A percentile compares a stretch with the other conserved stretches of the same genome.
Evolutionary conservation across 2,888 invertebrate genomes (phyloP).

Genomic region (Bombylius major): DNA sequence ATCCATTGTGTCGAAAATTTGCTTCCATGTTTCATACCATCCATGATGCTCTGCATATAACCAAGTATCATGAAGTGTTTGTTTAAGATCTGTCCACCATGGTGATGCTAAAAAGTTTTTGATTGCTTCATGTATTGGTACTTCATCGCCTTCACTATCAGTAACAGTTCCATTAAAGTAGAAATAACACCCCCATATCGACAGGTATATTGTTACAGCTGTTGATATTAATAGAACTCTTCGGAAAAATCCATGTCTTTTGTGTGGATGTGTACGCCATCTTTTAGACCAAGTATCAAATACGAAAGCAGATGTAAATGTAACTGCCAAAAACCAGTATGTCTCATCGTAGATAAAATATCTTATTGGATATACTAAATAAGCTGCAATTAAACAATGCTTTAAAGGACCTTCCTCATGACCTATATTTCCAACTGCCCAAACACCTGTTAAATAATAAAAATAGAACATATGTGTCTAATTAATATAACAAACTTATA

Average conservation of each 20-base stretch:
- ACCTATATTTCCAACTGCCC: conserved; percentile 84
- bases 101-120: conserved; percentile 83
- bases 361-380: conserved; percentile 51
- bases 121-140: conserved; percentile 76
- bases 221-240: conserved; percentile 47
- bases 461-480: background rate
- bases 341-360: conserved; percentile 64
- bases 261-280: conserved; percentile 58
- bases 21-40: conserved; percentile 77
- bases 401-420: conserved; percentile 61
- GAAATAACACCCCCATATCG: conserved; percentile 64
- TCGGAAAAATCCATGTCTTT: conserved; percentile 35
- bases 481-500: background rate
- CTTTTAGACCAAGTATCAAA: conserved; percentile 67
- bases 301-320: conserved; percentile 49
- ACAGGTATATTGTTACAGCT: conserved; percentile 54
- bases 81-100: conserved; percentile 73
- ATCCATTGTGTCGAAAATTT: conserved; percentile 74
- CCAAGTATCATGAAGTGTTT: conserved; percentile 60
- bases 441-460: conserved; percentile 53
- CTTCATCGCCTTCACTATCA: conserved; percentile 73
- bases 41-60: conserved; percentile 72
- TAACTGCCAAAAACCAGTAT: conserved; percentile 54
- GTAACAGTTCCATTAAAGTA: conserved; percentile 81
- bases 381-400: conserved; percentile 56